Conservation (phyloP, 2,797 vertebrate species). For the Heterohyrax brucei region DNA sequence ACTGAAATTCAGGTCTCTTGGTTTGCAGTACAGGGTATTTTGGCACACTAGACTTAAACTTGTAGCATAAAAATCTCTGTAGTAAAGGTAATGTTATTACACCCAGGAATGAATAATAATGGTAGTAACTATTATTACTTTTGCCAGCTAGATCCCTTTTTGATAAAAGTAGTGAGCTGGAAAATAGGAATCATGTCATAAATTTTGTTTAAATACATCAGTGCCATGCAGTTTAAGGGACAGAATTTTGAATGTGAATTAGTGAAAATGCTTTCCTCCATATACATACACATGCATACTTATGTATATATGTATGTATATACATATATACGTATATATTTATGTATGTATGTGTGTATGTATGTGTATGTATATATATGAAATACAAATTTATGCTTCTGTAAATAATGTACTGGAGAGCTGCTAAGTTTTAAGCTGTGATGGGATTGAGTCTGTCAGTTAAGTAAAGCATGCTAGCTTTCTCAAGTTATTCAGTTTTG, state of each 20-base stretch:
- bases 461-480: neutral
- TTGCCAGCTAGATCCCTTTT: neutral
- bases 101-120: neutral
- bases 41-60: neutral
- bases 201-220: neutral
- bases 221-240: neutral
- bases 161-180: conserved; percentile 48
- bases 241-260: neutral
- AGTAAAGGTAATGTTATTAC: neutral
- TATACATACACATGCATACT: neutral
- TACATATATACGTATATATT: too few species aligned
- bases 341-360: too few species aligned
- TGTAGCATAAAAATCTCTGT: neutral
- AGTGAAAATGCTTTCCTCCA: neutral
- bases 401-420: conserved; percentile 4
- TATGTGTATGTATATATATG: neutral
- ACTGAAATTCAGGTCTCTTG: neutral
- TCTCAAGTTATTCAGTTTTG: conserved; percentile 34
- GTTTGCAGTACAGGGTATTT: neutral
- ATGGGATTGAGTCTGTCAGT: neutral
- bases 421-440: neutral
- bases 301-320: too few species aligned
- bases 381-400: neutral
- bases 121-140: neutral
- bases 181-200: neutral